Percentiles rank a stretch among this genome's conserved stretches.
Evolutionary conservation across 1,140 invertebrate genomes (phyloP).

Genomic region (Drosophila mayri): DNA sequence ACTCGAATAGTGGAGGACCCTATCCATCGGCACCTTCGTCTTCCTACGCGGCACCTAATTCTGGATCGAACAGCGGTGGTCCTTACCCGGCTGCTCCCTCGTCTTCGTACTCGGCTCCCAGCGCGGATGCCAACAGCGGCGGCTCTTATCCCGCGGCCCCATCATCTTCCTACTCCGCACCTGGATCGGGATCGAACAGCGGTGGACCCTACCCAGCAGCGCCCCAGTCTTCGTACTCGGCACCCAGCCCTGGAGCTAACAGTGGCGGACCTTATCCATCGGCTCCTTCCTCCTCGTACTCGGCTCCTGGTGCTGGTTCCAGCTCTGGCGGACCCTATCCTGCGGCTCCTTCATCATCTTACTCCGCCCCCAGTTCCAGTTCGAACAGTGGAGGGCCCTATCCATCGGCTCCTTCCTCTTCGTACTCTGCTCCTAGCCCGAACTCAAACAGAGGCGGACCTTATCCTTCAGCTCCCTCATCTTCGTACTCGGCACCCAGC

Average conservation of each 20-base stretch:
- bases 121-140: constrained; percentile 32
- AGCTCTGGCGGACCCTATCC: constrained; percentile 82
- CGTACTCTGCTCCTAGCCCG: constrained; percentile 70
- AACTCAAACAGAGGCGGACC: constrained; percentile 37
- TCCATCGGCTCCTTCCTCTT: constrained; percentile 43
- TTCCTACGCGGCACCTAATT: constrained; percentile 39
- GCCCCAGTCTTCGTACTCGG: constrained; percentile 53
- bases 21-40: constrained; percentile 41
- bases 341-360: constrained; percentile 73
- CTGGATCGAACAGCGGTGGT: constrained; percentile 77
- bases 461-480: constrained; percentile 49
- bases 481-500: constrained; percentile 50
- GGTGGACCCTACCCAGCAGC: constrained; percentile 47
- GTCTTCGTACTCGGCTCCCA: constrained; percentile 65
- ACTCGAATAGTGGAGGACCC: constrained; percentile 22
- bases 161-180: constrained; percentile 53
- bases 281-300: constrained; percentile 46
- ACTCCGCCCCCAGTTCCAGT: constrained; percentile 41
- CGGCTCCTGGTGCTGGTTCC: constrained; percentile 33
- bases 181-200: constrained; percentile 28
- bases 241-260: constrained; percentile 35
- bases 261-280: constrained; percentile 26
- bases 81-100: constrained; percentile 72
- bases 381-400: constrained; percentile 49
- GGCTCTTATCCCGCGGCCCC: constrained; percentile 55